Base-by-base conservation (phyloP, 2,888 invertebrate genomes). In the Temnothorax unifasciatus region DNA sequence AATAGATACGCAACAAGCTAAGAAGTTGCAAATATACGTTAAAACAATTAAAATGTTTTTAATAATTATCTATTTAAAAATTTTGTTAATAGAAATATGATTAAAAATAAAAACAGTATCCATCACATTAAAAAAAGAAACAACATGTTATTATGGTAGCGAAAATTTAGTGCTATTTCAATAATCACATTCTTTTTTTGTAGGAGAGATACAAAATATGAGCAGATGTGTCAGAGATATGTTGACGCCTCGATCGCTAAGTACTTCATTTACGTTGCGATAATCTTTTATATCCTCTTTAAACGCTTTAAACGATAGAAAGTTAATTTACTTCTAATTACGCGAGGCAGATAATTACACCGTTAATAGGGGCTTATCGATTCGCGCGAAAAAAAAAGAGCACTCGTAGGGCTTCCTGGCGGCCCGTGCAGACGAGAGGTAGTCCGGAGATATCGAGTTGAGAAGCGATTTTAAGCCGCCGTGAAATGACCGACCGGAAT, bases 401-500 rank as follows among this genome's bases (percentile, higher is more conserved):
- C 47, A 79, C 38, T 73, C 21, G 57, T 76, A 76, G 50, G 50
- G 38, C 8, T 44, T 64, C 81, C 18, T n/a, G 63, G 34, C 66
- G 38, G 29, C 29, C 29, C 34, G 57, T 38, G 21, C 64, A 38
- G 71, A 34, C 47, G 69, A 69, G 52, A 25, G 29, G 34, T 6
- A 50, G 59, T 29, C 61, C 15, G 21, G 21, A 81, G 71, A 82
- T 52, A 81, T 38, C 54, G 61, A 57, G 75, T 59, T n/a, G 15
- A 73, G 63, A 73, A 61, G 73, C 68, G 85, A 86, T 85, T 88
- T 84, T 82, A 88, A 86, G 77, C 74, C 74, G 85, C 83, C 88
- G 82, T 86, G 88, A 88, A 88, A 88, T 88, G 82, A 86, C 85
- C 63, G 76, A 79, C 50, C 84, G 76, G 29, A 59, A 68, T 84